Evolutionary conservation across 2,113 vertebrate species (phyloP), one percentile per base, ranked within the genome.

Genomic region (Brienomyrus longianalis): DNA sequence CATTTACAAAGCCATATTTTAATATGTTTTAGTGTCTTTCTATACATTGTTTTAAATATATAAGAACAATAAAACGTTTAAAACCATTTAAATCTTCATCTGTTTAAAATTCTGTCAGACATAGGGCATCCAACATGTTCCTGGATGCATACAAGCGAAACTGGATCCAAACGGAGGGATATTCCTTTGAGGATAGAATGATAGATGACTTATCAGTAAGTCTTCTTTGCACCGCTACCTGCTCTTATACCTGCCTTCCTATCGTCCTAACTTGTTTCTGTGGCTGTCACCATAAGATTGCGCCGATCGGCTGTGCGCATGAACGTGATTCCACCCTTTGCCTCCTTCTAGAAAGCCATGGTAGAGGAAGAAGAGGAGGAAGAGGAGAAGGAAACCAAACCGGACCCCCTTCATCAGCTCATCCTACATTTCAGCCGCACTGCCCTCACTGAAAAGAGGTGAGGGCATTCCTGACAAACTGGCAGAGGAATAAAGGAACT

Each of bases 351-450:
- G 94, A 97, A 98, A 95, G 95, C 95, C 3, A 93, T 96, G 90
- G 96, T 97, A 91, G 95, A 97, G 88, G 97, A 98, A 87, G 97
- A 97, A 88, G 96, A 97, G 31, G 98, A 98, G 31, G 98, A 98
- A 6, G 96, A 97, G 90, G 94, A 96, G 92, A 95, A 92, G 13
- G 97, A 98, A 89, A 96, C 97, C 45, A 98, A 98, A 86, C 97
- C 98, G 0, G 98, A 98, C 89, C 98, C 98, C 11, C 96, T 99
- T 51, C 98, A 98, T 86, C 98, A 99, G 93, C 95, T 99, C 51
- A 98, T 99, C 92, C 95, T 99, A 90, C 98, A 99, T 93, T 99
- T 99, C 89, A 99, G 98, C 92, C 97, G 98, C 6, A 98, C 98
- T 0, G 98, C 98, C 4, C 95, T 98, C 5, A 98, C 98, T 7